Conservation (phyloP, 2,797 vertebrate species). For the Sebastes vulpes region DNA sequence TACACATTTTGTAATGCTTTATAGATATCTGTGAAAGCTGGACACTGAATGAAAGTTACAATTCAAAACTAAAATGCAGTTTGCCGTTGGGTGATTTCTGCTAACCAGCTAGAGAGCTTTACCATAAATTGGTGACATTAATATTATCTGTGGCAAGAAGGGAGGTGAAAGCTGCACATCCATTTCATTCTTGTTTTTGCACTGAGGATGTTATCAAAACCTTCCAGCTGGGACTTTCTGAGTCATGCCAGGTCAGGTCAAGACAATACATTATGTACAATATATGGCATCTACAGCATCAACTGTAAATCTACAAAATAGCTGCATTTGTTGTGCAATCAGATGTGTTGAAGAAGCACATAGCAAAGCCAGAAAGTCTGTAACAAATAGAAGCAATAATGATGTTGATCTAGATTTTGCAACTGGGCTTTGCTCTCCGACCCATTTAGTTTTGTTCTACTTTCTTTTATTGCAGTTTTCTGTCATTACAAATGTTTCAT, state of each 20-base stretch:
- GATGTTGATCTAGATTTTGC: neutral
- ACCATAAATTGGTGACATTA: neutral
- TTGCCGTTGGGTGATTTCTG: neutral
- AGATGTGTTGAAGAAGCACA: neutral
- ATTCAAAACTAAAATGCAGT: neutral
- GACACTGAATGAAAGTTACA: neutral
- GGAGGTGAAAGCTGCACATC: neutral
- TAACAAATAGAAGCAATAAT: neutral
- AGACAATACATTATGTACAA: neutral
- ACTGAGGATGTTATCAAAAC: neutral
- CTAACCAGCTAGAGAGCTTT: neutral
- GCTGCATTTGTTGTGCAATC: neutral
- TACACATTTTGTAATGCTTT: neutral
- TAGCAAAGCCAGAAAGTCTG: neutral
- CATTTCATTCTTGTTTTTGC: neutral
- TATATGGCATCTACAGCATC: neutral
- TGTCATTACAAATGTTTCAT: neutral
- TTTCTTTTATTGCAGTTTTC: neutral
- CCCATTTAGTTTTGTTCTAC: neutral
- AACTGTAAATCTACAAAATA: neutral
- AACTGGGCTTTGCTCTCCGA: neutral
- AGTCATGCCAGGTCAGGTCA: neutral
- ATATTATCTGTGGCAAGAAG: neutral
- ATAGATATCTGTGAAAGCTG: neutral
- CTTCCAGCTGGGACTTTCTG: conserved; percentile 2